Conservation (phyloP, 2,113 vertebrate species). For the Laterallus jamaicensis region DNA sequence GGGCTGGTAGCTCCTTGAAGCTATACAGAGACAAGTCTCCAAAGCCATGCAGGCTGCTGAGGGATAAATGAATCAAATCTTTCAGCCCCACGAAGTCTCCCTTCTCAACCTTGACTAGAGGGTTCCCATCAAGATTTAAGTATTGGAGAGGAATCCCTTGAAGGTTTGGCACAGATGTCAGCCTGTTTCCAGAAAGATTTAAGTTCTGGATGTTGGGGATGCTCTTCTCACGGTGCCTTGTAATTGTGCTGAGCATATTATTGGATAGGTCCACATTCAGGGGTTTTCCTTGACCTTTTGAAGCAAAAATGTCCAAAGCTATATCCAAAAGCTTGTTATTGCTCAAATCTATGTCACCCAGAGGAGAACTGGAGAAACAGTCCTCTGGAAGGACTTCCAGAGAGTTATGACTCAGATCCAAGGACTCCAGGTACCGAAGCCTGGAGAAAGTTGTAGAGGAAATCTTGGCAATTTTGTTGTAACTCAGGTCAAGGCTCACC, state of each 20-base stretch:
- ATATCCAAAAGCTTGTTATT: slow-evolving; percentile 86
- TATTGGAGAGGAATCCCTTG: slow-evolving; percentile 84
- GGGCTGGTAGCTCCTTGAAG: slow-evolving; percentile 82
- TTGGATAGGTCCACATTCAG: slow-evolving; percentile 89
- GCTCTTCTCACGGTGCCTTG: neutral
- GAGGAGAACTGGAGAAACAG: slow-evolving; percentile 85
- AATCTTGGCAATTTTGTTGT: slow-evolving; percentile 85
- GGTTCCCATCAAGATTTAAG: slow-evolving; percentile 90
- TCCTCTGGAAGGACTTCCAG: slow-evolving; percentile 79
- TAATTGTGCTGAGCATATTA: slow-evolving; percentile 80
- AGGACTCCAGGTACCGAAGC: slow-evolving; percentile 91
- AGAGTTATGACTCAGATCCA: slow-evolving; percentile 92
- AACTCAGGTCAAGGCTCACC: slow-evolving; percentile 90
- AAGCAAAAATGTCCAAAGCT: slow-evolving; percentile 77
- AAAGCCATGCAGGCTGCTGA: slow-evolving; percentile 79
- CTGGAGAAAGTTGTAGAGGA: slow-evolving; percentile 84
- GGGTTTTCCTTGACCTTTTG: slow-evolving; percentile 81
- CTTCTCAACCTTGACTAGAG: slow-evolving; percentile 74
- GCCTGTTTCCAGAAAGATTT: slow-evolving; percentile 84
- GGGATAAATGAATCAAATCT: slow-evolving; percentile 87
- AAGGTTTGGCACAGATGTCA: slow-evolving; percentile 79
- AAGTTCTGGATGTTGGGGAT: slow-evolving; percentile 85
- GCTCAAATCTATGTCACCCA: slow-evolving; percentile 91
- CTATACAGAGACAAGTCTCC: slow-evolving; percentile 73
- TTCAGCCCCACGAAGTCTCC: slow-evolving; percentile 80